Percentiles rank a stretch among this genome's conserved stretches.
These are phyloP conservation scores for Paracanthobrama guichenoti DNA, from an alignment of 2,113 vertebrate genomes.

Conservation along the genomic window DNA sequence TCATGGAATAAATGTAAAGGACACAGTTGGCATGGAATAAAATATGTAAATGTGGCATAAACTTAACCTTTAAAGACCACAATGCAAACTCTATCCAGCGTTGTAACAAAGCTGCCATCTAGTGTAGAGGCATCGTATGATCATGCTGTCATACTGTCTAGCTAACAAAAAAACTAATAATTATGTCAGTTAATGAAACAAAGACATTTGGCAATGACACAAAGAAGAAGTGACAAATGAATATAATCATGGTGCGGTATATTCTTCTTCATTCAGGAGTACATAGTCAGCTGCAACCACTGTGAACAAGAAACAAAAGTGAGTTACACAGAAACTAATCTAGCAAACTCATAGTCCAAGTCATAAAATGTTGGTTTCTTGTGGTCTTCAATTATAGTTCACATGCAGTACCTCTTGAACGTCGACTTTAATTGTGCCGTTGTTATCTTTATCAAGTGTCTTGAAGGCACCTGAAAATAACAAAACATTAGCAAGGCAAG, in stretches of 20 bases:
- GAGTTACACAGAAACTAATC: neutral
- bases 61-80: neutral
- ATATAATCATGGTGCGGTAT: neutral
- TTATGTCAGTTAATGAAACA: slow-evolving; percentile 14
- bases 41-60: neutral
- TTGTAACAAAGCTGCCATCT: slow-evolving; percentile 44
- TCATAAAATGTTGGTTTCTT: neutral
- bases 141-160: neutral
- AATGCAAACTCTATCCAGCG: neutral
- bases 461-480: slow-evolving; percentile 82
- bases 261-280: slow-evolving; percentile 69
- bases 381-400: neutral
- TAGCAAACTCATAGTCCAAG: neutral
- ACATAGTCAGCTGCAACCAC: slow-evolving; percentile 83
- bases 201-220: slow-evolving; percentile 1
- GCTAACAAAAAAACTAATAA: slow-evolving; percentile 15
- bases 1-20: neutral
- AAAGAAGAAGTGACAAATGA: neutral
- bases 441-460: slow-evolving; percentile 81
- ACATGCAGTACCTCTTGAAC: slow-evolving; percentile 79
- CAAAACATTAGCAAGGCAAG: neutral
- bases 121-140: slow-evolving; percentile 1
- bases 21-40: neutral
- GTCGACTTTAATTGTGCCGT: slow-evolving; percentile 82
- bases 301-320: slow-evolving; percentile 60